Evolutionary conservation across 2,888 invertebrate species (phyloP).

Genomic region (Sympetrum striolatum): DNA sequence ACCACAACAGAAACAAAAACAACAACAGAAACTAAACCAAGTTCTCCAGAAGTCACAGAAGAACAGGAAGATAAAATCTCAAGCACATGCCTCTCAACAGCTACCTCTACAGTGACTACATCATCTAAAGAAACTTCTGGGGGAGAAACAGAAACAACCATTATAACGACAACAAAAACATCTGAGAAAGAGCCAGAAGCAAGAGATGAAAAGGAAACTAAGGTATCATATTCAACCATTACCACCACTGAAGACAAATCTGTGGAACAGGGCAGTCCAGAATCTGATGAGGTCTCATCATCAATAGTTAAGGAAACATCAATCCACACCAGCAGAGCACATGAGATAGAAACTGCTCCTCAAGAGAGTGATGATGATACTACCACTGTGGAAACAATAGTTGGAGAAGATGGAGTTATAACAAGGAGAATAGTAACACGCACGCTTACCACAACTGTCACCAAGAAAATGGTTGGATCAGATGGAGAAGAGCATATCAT

Average conservation of each 20-base stretch:
- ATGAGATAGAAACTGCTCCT: slow-evolving; percentile 49
- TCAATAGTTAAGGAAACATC: not conserved
- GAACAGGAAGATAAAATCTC: slow-evolving; percentile 20
- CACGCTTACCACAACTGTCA: slow-evolving; percentile 2
- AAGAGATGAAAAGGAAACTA: not conserved
- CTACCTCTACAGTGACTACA: slow-evolving; percentile 50
- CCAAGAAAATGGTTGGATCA: slow-evolving; percentile 1
- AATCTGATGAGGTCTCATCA: not conserved
- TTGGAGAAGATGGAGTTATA: slow-evolving; percentile 62
- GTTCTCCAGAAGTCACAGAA: not conserved
- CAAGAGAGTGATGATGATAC: slow-evolving; percentile 63
- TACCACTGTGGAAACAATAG: slow-evolving; percentile 63
- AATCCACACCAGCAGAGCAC: slow-evolving; percentile 42
- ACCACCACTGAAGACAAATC: slow-evolving; percentile 32
- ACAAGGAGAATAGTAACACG: not conserved
- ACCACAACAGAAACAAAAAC: slow-evolving; percentile 44
- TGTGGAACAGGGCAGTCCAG: not conserved
- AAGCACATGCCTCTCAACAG: slow-evolving; percentile 49
- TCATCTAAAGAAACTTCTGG: not conserved
- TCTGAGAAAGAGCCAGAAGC: slow-evolving; percentile 56
- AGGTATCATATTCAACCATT: slow-evolving; percentile 11
- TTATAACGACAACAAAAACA: slow-evolving; percentile 19
- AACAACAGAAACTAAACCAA: slow-evolving; percentile 24
- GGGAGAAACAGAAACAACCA: not conserved
- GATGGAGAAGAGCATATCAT: slow-evolving; percentile 9